Evolutionary conservation across 2,888 invertebrate genomes (phyloP).

Genomic region (Rhogogaster chlorosoma): DNA sequence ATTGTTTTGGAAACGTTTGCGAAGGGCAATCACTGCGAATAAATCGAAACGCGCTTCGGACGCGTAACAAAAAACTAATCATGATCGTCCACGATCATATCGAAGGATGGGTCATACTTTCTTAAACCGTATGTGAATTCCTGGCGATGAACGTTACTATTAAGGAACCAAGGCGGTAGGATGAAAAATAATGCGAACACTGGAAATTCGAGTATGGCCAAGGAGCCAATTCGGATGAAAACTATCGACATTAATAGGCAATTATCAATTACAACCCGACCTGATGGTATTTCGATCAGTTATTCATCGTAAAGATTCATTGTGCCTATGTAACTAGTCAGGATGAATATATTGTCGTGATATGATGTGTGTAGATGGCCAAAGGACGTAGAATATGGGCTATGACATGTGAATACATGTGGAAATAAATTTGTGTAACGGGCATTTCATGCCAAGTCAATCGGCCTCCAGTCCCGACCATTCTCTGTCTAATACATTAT

Average conservation of each 20-base stretch:
- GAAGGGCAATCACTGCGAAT: constrained; percentile 69
- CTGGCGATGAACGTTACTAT: background rate
- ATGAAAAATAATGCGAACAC: background rate
- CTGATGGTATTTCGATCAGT: background rate
- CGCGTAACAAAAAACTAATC: background rate
- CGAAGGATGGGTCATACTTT: background rate
- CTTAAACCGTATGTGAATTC: background rate
- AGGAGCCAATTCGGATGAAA: background rate
- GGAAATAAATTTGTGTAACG: background rate
- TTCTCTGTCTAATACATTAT: background rate
- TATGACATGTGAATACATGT: background rate
- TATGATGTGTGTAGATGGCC: background rate
- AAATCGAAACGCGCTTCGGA: background rate
- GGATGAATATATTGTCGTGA: background rate
- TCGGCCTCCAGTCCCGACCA: background rate
- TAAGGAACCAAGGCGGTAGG: background rate
- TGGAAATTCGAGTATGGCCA: background rate
- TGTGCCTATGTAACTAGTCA: background rate
- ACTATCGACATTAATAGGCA: background rate
- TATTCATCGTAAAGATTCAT: background rate
- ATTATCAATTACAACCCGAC: background rate
- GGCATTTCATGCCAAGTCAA: background rate
- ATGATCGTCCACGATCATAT: background rate
- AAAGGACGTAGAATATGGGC: background rate
- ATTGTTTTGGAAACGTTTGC: constrained; percentile 79